Evolutionary conservation across 2,797 vertebrate genomes (phyloP), one percentile per base, ranked within the genome.

Genomic region (Acanthiza pusilla): DNA sequence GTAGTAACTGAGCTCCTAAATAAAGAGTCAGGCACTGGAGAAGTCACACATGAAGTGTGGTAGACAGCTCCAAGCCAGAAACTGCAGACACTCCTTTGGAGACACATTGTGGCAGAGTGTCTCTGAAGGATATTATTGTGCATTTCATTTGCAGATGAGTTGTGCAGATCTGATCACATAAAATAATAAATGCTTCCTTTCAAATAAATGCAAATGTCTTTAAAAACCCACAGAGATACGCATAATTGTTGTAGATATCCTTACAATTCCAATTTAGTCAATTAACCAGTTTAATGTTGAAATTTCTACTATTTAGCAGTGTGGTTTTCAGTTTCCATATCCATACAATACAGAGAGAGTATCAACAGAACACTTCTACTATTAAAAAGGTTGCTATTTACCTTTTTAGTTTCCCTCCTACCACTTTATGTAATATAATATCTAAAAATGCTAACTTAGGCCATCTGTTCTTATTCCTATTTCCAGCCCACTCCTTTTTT

Each of bases 401-500:
- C 79, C 85, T 92, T 94, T 91, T 88, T 79, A 70, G 71, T 92
- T 93, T 86, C 55, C 92, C 88, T 94, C 78, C 88, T 92, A 85
- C 92, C 79, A 96, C 83, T 85, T 97, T 94, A 97, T 96, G 80
- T 95, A 91, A 95, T 89, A 77, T 66, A 62, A 94, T 92, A 72
- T 94, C 86, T 94, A 94, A 96, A 95, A 74, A 85, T 53, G 43
- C 50, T 88, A 96, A 82, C 86, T 58, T 70, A 47, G 73, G 36
- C 95, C 96, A 97, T 97, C 96, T 97, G 97, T 53, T 96, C 80
- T 80, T 88, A 89, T 77, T 95, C 68, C 92, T 94, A 78, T 93
- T 97, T 94, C 81, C 81, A 96, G 80, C 51, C 89, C 45, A 63
- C 50, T 88, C 81, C 65, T n/a, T 63, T 32, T 89, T 71, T 91